phyloP scores from a whole-genome alignment of 37 sponge, comb jelly and placozoan genomes.

The Crambe crambe region DNA sequence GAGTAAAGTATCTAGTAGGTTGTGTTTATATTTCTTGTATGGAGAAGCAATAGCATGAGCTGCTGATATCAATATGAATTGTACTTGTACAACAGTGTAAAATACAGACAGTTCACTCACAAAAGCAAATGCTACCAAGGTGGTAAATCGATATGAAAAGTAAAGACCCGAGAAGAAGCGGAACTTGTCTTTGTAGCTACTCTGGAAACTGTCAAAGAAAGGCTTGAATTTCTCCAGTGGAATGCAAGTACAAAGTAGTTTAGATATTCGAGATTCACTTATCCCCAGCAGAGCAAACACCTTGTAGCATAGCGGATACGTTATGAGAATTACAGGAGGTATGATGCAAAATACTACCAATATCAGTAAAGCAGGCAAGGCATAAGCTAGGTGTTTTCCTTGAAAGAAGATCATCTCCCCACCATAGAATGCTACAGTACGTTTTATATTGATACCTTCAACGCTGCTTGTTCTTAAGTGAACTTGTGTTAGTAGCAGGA shows the following conservation, averaged over 20 bases:
- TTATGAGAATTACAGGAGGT: slow-evolving; percentile 22
- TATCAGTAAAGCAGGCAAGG: slow-evolving; percentile 10
- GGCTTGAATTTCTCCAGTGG: slow-evolving; percentile 34
- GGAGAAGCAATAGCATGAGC: slow-evolving; percentile 23
- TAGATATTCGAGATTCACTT: background rate
- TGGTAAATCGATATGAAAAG: slow-evolving; percentile 4
- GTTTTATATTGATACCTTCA: background rate
- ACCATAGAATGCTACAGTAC: background rate
- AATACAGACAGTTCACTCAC: background rate
- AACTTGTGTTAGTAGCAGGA: background rate
- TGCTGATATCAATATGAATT: slow-evolving; percentile 7
- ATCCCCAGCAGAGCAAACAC: background rate
- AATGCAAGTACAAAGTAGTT: background rate
- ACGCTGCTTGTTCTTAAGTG: too few relatives aligned
- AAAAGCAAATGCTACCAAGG: background rate
- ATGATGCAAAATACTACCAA: background rate
- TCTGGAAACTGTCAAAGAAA: slow-evolving; percentile 22
- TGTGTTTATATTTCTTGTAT: slow-evolving; percentile 22
- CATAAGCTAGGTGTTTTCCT: slow-evolving; percentile 10
- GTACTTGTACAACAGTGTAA: background rate
- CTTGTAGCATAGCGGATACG: slow-evolving; percentile 21
- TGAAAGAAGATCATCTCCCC: background rate
- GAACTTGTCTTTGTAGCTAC: slow-evolving; percentile 30
- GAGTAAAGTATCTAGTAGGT: slow-evolving; percentile 35
- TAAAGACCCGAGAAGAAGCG: slow-evolving; percentile 28